Conservation (phyloP, 2,113 vertebrate species). For the Pristiophorus japonicus region DNA sequence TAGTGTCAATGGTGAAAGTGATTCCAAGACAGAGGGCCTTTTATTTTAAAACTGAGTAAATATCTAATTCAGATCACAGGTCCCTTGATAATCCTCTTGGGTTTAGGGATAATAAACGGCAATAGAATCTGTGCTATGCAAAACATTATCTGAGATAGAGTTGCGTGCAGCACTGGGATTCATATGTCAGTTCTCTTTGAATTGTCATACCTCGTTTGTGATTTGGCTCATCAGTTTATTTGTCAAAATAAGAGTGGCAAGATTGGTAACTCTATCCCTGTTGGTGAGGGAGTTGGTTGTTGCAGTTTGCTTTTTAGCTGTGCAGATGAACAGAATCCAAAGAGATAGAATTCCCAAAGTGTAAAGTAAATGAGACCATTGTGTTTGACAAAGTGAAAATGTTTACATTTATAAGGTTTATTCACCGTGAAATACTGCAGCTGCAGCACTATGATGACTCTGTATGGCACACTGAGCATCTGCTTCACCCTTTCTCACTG, state of each 20-base stretch:
- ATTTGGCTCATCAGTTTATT: constrained; percentile 3
- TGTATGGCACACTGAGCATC: neutral
- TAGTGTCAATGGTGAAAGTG: neutral
- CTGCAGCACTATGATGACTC: neutral
- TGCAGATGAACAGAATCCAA: neutral
- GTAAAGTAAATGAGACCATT: neutral
- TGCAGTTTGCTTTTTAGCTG: neutral
- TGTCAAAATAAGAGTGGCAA: constrained; percentile 1
- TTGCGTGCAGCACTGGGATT: neutral
- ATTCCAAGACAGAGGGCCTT: neutral
- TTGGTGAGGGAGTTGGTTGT: neutral
- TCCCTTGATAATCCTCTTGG: neutral
- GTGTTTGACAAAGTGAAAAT: neutral
- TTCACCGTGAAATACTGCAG: neutral
- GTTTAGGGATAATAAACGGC: neutral
- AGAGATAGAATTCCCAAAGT: neutral
- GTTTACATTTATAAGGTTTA: neutral
- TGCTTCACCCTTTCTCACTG: neutral
- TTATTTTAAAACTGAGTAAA: neutral
- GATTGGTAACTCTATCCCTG: neutral
- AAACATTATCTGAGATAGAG: neutral
- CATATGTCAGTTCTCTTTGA: neutral
- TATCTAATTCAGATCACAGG: neutral
- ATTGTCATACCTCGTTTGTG: neutral
- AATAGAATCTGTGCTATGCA: neutral